Evolutionary conservation across 2,113 vertebrate species (phyloP), one percentile per base, ranked within the genome.

Genomic region (Vireo altiloquus): DNA sequence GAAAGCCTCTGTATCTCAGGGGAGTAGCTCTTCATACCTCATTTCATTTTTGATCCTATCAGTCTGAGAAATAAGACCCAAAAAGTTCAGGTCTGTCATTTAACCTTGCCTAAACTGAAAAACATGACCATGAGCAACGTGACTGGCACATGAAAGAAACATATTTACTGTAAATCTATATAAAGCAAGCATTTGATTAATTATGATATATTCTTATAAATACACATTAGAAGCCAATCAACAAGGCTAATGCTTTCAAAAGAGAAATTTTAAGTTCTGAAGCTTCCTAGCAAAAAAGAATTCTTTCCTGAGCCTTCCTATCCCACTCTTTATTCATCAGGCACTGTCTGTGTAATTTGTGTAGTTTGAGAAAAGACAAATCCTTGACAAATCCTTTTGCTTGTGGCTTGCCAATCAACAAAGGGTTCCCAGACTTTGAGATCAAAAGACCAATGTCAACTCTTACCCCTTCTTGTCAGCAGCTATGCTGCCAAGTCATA

Each of bases 31-130:
- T 70, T 82, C 80, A 92, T 63, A 93, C 72, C 56, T 95, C 72
- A 75, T 2, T 70, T 80, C 56, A 89, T 68, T 95, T 92, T 88
- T 89, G 89, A 96, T 94, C 42, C 69, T 89, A 84, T 78, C 76
- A 66, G 39, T 52, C 91, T 92, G 47, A 94, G 77, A 93, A 95
- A 47, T 59, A 66, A 66, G 57, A 82, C 47, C 74, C 56, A 33
- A 28, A 31, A 86, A 90, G 80, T 82, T 94, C 72, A 72, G 28
- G 24, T 63, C 35, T 56, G 60, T 63, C 79, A 86, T 54, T 25
- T 90, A 79, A 77, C 50, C 47, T 59, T 66, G 57, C 30, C 19
- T 57, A 83, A 89, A 87, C 42, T 65, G 49, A 40, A 82, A 90
- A 91, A 65, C 33, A 65, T 5, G 30, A 83, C 71, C 75, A 39